Conservation (phyloP, 64 coral and sea anemone genomes). For the Dendronephthya gigantea region DNA sequence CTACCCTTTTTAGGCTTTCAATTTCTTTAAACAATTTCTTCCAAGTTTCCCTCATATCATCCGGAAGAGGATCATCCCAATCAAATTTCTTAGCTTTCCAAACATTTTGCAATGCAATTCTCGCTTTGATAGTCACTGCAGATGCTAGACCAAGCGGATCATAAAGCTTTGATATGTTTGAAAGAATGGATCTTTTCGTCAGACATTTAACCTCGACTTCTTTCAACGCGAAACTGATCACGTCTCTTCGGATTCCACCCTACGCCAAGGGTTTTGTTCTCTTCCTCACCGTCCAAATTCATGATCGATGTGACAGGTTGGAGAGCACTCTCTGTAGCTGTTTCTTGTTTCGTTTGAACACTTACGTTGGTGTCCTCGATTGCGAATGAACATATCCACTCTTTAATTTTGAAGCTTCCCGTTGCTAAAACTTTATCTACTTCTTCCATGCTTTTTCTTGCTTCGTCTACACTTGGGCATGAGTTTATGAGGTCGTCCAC, state of each 20-base stretch:
- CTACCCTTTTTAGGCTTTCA: neutral
- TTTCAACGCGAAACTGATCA: neutral
- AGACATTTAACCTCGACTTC: neutral
- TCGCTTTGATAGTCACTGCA: conserved; percentile 34
- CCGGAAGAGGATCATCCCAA: conserved; percentile 35
- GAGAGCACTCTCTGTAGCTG: neutral
- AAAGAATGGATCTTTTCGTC: conserved; percentile 21
- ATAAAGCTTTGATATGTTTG: conserved; percentile 30
- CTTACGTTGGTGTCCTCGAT: neutral
- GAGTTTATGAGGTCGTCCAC: conserved; percentile 1
- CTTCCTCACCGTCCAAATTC: neutral
- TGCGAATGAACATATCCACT: neutral
- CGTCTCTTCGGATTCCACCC: conserved; percentile 18
- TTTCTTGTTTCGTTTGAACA: neutral
- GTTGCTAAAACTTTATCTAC: neutral
- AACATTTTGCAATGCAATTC: conserved; percentile 28
- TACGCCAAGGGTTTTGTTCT: conserved; percentile 5
- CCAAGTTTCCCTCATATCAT: conserved; percentile 22
- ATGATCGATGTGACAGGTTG: neutral
- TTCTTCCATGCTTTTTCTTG: neutral
- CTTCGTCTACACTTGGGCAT: neutral
- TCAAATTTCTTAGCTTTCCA: conserved; percentile 34
- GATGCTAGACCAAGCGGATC: conserved; percentile 29
- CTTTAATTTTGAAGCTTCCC: neutral
- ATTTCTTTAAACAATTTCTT: conserved; percentile 24